Percentiles rank a stretch among this genome's conserved stretches.
Conservation (phyloP, 1,140 invertebrate species). For the Trissolcus basalis region DNA sequence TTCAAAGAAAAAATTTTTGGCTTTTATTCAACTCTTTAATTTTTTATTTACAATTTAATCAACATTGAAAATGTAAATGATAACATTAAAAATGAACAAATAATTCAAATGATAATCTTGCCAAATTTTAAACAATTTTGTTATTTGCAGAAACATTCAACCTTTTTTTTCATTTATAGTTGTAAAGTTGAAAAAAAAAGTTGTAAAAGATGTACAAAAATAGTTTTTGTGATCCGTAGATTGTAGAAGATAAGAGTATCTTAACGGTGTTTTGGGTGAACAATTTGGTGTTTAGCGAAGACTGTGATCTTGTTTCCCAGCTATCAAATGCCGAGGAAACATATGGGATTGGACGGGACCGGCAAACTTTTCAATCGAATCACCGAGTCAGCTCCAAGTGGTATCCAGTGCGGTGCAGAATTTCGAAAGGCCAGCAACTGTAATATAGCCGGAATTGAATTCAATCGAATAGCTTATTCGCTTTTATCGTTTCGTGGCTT, state of each 20-base stretch:
- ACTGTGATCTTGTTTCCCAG: constrained; percentile 44
- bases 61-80: too few species aligned
- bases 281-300: constrained; percentile 22
- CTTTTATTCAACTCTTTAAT: too few species aligned
- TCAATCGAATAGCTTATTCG: constrained; percentile 53
- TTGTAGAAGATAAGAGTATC: not conserved
- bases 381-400: constrained; percentile 31
- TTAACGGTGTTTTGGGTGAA: constrained; percentile 22
- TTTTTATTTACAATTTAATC: too few species aligned
- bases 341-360: constrained; percentile 37
- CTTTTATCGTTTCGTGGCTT: constrained; percentile 42
- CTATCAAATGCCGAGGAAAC: constrained; percentile 24
- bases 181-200: too few species aligned
- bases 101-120: too few species aligned
- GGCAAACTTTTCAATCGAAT: constrained; percentile 50
- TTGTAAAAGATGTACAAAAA: too few species aligned
- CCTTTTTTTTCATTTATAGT: too few species aligned
- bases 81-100: too few species aligned
- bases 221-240: too few species aligned
- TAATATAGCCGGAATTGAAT: constrained; percentile 39
- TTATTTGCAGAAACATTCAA: too few species aligned
- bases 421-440: constrained; percentile 34
- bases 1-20: too few species aligned
- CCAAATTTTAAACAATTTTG: too few species aligned
- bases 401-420: constrained; percentile 13